phyloP scores from a whole-genome alignment of 2,113 vertebrate species.

The Agelaius phoeniceus region DNA sequence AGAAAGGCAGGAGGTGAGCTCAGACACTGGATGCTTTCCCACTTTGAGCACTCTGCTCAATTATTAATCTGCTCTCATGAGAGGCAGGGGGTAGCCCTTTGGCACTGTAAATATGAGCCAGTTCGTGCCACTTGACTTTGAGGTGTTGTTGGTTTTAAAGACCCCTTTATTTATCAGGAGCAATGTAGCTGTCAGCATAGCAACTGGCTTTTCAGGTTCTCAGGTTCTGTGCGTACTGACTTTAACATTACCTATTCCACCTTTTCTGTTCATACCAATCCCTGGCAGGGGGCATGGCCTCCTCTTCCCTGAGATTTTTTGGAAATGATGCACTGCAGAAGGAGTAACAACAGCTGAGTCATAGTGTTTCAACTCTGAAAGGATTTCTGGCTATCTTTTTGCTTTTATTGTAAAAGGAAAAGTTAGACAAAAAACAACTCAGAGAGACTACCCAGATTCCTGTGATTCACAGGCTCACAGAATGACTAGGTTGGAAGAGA shows the following conservation, averaged over 20 bases:
- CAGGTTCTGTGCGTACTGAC: neutral
- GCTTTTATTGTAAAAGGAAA: neutral
- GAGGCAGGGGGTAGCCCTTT: neutral
- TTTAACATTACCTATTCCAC: neutral
- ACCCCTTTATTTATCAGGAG: neutral
- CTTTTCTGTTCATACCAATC: neutral
- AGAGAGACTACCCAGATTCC: neutral
- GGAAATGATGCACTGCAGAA: neutral
- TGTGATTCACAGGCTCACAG: neutral
- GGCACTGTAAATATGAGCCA: neutral
- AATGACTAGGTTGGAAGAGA: neutral
- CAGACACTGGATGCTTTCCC: neutral
- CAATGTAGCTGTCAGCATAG: neutral
- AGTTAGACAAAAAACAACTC: neutral
- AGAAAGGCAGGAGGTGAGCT: slow-evolving; percentile 8
- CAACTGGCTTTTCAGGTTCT: neutral
- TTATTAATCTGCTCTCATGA: neutral
- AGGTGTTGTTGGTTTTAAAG: neutral
- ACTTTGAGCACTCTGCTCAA: neutral
- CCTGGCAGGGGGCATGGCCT: neutral
- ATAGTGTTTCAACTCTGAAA: neutral
- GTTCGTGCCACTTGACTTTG: neutral
- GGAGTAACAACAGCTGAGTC: neutral
- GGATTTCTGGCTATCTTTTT: neutral
- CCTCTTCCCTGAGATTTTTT: neutral